Conservation (phyloP, 2,888 invertebrate species). For the Adelphocoris suturalis region DNA sequence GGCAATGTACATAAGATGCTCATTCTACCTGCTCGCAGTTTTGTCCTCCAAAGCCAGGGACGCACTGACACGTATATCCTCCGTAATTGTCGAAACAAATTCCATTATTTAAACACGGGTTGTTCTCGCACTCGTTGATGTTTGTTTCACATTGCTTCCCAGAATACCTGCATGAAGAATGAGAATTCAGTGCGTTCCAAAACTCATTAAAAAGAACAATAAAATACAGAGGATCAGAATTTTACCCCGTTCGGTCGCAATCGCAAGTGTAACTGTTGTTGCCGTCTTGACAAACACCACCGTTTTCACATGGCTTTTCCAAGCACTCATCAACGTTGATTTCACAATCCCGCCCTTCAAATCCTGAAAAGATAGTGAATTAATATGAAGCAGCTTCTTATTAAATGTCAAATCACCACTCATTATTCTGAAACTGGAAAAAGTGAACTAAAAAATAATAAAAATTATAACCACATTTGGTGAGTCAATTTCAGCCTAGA, state of each 20-base stretch:
- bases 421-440: not conserved
- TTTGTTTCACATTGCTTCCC: constrained; percentile 85
- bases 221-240: constrained; percentile 13
- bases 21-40: constrained; percentile 84
- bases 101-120: constrained; percentile 87
- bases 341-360: constrained; percentile 93
- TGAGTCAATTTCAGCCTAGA: no score
- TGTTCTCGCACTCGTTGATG: constrained; percentile 88
- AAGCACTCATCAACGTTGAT: constrained; percentile 82
- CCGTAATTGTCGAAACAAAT: constrained; percentile 91
- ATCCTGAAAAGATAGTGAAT: constrained; percentile 80
- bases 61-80: constrained; percentile 88
- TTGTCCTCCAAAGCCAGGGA: constrained; percentile 88
- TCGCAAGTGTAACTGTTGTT: constrained; percentile 92
- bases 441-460: not conserved
- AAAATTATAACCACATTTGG: no score
- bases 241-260: constrained; percentile 85
- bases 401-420: not conserved
- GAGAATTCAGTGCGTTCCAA: not conserved
- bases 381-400: not conserved
- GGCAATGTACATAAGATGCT: no score
- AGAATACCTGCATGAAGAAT: constrained; percentile 73
- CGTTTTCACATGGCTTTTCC: constrained; percentile 85
- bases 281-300: constrained; percentile 94
- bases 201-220: constrained; percentile 31